Evolutionary conservation across 2,797 vertebrate genomes (phyloP).

Genomic region (Thalassophryne amazonica): DNA sequence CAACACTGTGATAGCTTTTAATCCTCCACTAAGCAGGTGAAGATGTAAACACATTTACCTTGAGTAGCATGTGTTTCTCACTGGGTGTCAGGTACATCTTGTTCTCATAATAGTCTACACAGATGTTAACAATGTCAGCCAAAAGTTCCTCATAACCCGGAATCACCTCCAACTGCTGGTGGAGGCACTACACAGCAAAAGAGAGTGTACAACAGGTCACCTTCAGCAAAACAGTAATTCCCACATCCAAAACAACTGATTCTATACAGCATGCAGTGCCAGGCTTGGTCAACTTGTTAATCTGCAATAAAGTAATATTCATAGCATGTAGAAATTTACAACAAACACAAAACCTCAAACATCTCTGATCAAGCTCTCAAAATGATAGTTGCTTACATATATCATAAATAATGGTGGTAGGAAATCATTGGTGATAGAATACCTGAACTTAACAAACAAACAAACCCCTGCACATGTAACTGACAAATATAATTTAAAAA

Average conservation of each 20-base stretch:
- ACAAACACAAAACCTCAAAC: no score
- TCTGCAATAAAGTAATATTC: no score
- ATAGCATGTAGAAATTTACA: no score
- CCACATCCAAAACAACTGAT: no score
- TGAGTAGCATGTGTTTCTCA: slow-evolving; percentile 99
- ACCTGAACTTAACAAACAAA: no score
- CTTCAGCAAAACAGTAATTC: neutral
- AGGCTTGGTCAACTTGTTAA: no score
- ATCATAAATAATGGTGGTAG: no score
- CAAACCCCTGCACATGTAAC: no score
- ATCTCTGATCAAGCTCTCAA: no score
- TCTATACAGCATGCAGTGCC: neutral
- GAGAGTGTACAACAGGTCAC: slow-evolving; percentile 2
- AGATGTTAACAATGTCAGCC: slow-evolving; percentile 98
- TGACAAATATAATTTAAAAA: no score
- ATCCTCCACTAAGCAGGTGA: neutral
- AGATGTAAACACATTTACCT: slow-evolving; percentile 72
- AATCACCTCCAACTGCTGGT: slow-evolving; percentile 97
- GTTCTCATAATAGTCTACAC: slow-evolving; percentile 97
- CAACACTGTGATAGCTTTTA: neutral
- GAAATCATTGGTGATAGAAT: no score
- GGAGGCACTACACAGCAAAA: slow-evolving; percentile 83
- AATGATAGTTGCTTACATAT: no score
- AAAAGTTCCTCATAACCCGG: slow-evolving; percentile 94
- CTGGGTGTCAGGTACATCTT: slow-evolving; percentile 98